These are phyloP conservation scores for Dasyurus viverrinus DNA, from an alignment of 2,113 vertebrate species.

Conservation along the genomic window DNA sequence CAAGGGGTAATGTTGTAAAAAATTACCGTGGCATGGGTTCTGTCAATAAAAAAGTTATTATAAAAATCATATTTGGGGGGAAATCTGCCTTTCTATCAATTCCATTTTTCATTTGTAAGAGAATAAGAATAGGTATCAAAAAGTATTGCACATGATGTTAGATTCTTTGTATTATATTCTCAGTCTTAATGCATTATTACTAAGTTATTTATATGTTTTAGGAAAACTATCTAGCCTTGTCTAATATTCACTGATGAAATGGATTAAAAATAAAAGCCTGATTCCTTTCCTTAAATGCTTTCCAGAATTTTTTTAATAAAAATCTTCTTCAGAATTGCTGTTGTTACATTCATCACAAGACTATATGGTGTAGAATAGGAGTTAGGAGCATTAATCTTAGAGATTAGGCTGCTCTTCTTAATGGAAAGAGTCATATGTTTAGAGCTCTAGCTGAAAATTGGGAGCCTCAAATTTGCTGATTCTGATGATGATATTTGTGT, in stretches of 20 bases:
- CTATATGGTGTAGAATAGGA: conserved; percentile 19
- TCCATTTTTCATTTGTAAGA: conserved; percentile 38
- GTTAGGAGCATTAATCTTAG: conserved; percentile 31
- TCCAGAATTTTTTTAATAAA: conserved; percentile 63
- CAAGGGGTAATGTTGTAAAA: no score
- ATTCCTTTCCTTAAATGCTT: conserved; percentile 46
- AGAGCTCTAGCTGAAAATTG: conserved; percentile 18
- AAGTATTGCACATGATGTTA: accelerated
- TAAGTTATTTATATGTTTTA: conserved; percentile 55
- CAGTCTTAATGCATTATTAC: conserved; percentile 3
- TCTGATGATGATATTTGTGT: conserved; percentile 58
- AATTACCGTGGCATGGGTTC: no score
- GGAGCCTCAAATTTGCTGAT: conserved; percentile 50
- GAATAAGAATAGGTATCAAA: conserved; percentile 37
- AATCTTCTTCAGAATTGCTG: conserved; percentile 1
- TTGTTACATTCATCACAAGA: conserved; percentile 38
- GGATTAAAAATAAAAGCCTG: conserved; percentile 14
- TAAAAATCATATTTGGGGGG: conserved; percentile 19
- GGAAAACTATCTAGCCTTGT: conserved; percentile 35
- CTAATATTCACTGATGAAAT: conserved; percentile 54
- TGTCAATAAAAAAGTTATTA: no score
- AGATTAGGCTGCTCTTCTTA: conserved; percentile 49
- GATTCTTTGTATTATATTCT: not conserved
- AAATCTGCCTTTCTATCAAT: conserved; percentile 37
- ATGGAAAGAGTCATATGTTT: conserved; percentile 61